Base-by-base conservation (phyloP, 1,140 invertebrate species). In the Bombus impatiens region DNA sequence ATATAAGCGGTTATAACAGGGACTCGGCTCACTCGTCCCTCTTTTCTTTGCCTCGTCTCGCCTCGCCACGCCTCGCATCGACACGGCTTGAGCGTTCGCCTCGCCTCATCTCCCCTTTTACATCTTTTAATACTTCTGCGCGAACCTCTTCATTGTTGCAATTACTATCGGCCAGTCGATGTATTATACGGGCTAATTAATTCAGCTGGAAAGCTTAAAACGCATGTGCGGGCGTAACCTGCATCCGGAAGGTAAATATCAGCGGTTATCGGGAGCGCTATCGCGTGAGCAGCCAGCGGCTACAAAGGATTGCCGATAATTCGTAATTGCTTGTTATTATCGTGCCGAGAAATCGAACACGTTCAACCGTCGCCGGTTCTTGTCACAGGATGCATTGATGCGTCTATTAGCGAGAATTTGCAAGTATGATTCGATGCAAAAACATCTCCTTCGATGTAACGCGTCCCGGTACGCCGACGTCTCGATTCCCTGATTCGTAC, bases 341-440 rank as follows among this genome's bases (percentile, higher is more conserved):
- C 92, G 90, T 86, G 88, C 78, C 88, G 86, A 82, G 84, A 87
- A 86, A 88, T 90, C 89, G 92, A 91, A 91, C 90, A 89, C 84
- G 89, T 72, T 78, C 82, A 57, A 76, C 75, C 87, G 82, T 78
- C 86, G 83, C 86, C 82, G 89, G 88, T 87, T 90, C 91, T 91
- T 92, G 92, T 93, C 92, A 87, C 89, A 87, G 88, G 91, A 93
- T 87, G 89, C 92, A 92, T 92, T 93, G 93, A 93, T 92, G 92
- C 92, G 91, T 93, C 93, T 94, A 94, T 94, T 94, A 94, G 86
- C 86, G 86, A 67, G 76, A 89, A 94, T 94, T 93, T 93, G 93
- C 93, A 94, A 94, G 92, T 94, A 93, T 93, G 93, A 94, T 93
- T 93, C 89, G 87, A 85, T 80, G 89, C 87, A 86, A 82, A 88